phyloP scores from a whole-genome alignment of 2,113 vertebrate species.

The Bos javanicus region DNA sequence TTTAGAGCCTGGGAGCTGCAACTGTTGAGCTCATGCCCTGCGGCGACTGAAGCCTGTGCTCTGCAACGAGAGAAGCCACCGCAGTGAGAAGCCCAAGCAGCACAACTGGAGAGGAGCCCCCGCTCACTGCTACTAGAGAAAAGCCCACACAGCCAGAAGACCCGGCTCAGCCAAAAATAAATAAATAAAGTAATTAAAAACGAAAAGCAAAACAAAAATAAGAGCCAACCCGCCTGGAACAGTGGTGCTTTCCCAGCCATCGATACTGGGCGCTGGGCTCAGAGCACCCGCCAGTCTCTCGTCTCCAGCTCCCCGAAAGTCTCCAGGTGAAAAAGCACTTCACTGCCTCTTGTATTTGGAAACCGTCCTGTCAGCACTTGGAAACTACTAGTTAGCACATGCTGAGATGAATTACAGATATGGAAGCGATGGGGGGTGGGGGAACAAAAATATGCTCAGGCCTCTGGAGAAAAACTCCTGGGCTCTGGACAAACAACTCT shows the following conservation, averaged over 20 bases:
- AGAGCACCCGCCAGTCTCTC: not conserved
- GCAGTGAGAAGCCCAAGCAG: not conserved
- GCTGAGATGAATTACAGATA: not conserved
- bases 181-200: not conserved
- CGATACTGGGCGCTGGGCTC: rapidly evolving
- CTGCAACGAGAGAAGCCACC: not conserved
- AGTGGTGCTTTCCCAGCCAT: not conserved
- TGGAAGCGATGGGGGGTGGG: not conserved
- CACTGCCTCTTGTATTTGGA: not conserved
- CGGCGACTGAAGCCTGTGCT: not conserved
- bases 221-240: not conserved
- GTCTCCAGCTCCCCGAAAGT: no score
- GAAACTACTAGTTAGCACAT: not conserved
- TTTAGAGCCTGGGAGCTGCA: not conserved
- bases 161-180: not conserved
- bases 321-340: not conserved
- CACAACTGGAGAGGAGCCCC: not conserved
- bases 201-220: not conserved
- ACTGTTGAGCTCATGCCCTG: not conserved
- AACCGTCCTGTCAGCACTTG: not conserved
- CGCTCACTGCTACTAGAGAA: not conserved
- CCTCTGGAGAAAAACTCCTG: not conserved
- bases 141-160: not conserved
- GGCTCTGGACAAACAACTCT: not conserved
- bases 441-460: rapidly evolving